These are phyloP conservation scores for Drosophila stalkeri DNA, from an alignment of 2,888 invertebrate species.

Conservation along the genomic window DNA sequence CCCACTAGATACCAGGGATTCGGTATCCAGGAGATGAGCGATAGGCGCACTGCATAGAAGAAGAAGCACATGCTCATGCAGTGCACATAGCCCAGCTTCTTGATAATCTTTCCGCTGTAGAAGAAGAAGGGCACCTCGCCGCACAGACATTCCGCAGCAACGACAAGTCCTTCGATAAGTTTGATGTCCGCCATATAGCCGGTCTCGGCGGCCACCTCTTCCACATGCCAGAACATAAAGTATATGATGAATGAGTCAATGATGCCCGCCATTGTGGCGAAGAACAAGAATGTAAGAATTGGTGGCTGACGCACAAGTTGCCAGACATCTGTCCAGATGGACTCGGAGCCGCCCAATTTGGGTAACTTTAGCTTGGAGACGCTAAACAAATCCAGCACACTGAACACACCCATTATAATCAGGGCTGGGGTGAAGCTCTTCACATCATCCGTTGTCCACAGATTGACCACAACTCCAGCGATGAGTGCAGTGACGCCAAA, in stretches of 20 bases:
- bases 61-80: conserved; percentile 92
- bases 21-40: conserved; percentile 90
- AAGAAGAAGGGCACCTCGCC: conserved; percentile 93
- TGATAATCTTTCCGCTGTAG: conserved; percentile 90
- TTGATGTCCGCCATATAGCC: conserved; percentile 89
- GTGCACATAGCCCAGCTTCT: conserved; percentile 91
- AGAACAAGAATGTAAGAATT: conserved; percentile 89
- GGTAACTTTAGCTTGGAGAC: conserved; percentile 89
- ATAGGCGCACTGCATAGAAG: conserved; percentile 91
- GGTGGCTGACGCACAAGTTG: conserved; percentile 88
- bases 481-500: conserved; percentile 91
- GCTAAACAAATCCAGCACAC: conserved; percentile 88
- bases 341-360: conserved; percentile 88
- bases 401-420: conserved; percentile 88
- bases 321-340: conserved; percentile 89
- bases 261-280: conserved; percentile 91
- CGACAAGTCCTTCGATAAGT: conserved; percentile 91
- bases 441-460: conserved; percentile 87
- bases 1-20: conserved; percentile 93
- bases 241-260: conserved; percentile 93
- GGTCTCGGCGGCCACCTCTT: conserved; percentile 89
- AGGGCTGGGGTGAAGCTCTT: conserved; percentile 91
- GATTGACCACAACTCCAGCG: conserved; percentile 89
- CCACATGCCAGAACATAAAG: conserved; percentile 93
- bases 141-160: conserved; percentile 91